Percentiles rank a stretch among this genome's conserved stretches.
Conservation (phyloP, 2,888 invertebrate genomes). For the Thecophora atra region DNA sequence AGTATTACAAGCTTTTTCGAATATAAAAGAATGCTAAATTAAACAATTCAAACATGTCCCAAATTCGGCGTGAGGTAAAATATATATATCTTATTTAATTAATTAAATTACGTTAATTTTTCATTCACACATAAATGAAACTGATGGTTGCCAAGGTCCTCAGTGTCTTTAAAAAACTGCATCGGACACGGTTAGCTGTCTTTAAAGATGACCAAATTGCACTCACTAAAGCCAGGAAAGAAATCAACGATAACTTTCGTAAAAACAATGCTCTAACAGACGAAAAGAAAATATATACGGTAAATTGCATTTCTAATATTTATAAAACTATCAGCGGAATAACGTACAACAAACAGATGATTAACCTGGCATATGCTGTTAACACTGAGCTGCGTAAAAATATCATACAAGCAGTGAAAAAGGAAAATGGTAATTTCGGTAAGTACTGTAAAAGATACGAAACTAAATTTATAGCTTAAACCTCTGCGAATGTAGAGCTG, state of each 20-base stretch:
- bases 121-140: neutral
- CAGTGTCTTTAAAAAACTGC: slow-evolving; percentile 76
- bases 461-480: neutral
- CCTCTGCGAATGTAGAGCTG: slow-evolving; percentile 48
- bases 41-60: slow-evolving; percentile 50
- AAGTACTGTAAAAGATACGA: slow-evolving; percentile 47
- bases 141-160: slow-evolving; percentile 68
- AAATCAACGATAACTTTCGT: slow-evolving; percentile 80
- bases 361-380: slow-evolving; percentile 75
- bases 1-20: neutral
- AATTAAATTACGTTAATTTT: neutral
- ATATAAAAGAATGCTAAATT: neutral
- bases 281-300: slow-evolving; percentile 72
- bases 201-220: slow-evolving; percentile 76
- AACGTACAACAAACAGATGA: slow-evolving; percentile 67
- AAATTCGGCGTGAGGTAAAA: slow-evolving; percentile 53
- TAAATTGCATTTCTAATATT: slow-evolving; percentile 58
- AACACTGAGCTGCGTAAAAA: slow-evolving; percentile 76
- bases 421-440: slow-evolving; percentile 76
- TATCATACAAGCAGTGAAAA: slow-evolving; percentile 77
- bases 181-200: slow-evolving; percentile 73
- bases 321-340: neutral
- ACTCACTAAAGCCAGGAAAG: slow-evolving; percentile 72
- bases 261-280: slow-evolving; percentile 74
- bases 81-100: neutral